Conservation (phyloP, 2,113 vertebrate genomes). For the Aspidoscelis tigris region DNA sequence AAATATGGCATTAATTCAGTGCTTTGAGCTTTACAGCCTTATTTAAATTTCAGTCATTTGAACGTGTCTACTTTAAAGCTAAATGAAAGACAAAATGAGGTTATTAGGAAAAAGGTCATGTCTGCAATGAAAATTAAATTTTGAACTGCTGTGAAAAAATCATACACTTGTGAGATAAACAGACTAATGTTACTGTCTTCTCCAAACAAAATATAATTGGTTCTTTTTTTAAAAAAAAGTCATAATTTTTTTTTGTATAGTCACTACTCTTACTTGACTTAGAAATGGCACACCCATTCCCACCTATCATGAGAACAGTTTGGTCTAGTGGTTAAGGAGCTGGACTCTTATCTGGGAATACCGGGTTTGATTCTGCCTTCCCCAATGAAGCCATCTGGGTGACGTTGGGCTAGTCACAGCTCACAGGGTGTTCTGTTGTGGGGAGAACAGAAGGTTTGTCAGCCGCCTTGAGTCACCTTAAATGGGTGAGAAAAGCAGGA, state of each 20-base stretch:
- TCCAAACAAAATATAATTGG: not conserved
- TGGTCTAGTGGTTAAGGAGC: conserved; percentile 35
- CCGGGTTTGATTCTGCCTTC: too few relatives aligned
- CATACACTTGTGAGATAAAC: not conserved
- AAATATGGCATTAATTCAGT: conserved; percentile 1
- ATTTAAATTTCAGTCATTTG: conserved; percentile 13
- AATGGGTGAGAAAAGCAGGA: too few relatives aligned
- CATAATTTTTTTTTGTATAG: conserved; percentile 11
- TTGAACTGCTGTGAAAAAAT: conserved; percentile 19
- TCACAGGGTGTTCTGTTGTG: too few relatives aligned
- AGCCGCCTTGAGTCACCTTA: too few relatives aligned
- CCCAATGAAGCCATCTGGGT: too few relatives aligned
- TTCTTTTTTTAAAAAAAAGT: conserved; percentile 2
- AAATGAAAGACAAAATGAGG: conserved; percentile 28
- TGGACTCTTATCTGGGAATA: too few relatives aligned
- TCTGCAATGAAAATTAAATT: conserved; percentile 35
- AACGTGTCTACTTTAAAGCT: not conserved
- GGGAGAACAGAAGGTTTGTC: too few relatives aligned
- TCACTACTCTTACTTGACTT: conserved; percentile 21
- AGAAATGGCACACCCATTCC: conserved; percentile 37
- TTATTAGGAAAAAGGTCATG: not conserved
- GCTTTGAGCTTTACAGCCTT: conserved; percentile 14
- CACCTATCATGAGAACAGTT: not conserved
- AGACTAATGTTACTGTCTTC: conserved; percentile 6
- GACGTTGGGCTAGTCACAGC: too few relatives aligned